Conservation (phyloP, 2,888 invertebrate species). For the Ametastegia equiseti region DNA sequence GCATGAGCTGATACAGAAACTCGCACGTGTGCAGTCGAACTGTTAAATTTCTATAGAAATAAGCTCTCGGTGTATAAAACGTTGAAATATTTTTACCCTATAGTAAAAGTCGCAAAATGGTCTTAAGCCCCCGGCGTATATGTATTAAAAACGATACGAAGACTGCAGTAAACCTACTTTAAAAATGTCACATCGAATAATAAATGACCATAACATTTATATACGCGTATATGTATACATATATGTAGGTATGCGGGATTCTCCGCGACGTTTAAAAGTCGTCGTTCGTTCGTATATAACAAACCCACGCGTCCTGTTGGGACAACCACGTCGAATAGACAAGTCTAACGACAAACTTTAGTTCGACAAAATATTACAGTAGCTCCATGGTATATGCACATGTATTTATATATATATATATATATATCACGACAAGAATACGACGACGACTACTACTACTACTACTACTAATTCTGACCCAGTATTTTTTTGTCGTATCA, state of each 20-base stretch:
- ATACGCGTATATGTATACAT: not conserved
- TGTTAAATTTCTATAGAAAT: no score
- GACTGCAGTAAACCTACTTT: constrained; percentile 1
- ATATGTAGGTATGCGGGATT: not conserved
- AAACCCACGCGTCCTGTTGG: not conserved
- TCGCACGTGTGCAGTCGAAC: no score
- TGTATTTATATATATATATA: not conserved
- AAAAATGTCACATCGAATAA: not conserved
- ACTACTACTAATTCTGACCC: constrained; percentile 52
- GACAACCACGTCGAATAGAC: not conserved
- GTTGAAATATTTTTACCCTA: no score
- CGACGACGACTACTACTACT: not conserved
- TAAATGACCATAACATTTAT: not conserved
- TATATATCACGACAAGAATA: constrained; percentile 31
- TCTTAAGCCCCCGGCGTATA: no score
- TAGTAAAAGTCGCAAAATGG: no score
- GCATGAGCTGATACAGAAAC: no score
- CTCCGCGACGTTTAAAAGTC: not conserved
- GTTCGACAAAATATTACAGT: constrained; percentile 12
- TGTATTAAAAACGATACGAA: constrained; percentile 7
- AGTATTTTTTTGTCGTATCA: constrained; percentile 49
- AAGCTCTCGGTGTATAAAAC: no score
- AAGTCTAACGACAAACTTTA: not conserved
- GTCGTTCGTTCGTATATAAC: not conserved
- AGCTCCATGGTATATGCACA: no score